phyloP scores from a whole-genome alignment of 2,888 invertebrate species.

The Melikaiella ostensackeni region DNA sequence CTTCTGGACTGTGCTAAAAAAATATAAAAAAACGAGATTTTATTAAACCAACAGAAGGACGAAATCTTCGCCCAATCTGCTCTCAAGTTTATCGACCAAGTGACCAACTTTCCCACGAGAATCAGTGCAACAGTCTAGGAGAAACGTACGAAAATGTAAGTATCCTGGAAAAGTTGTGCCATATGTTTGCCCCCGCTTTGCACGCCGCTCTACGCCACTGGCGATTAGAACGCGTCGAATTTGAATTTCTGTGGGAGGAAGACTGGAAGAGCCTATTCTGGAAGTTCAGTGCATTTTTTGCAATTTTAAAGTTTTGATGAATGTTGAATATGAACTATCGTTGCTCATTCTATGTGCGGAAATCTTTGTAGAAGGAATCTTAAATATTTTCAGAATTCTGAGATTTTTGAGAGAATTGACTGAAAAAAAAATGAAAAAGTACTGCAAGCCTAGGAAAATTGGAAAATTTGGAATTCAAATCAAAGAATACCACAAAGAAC shows the following conservation, averaged over 20 bases:
- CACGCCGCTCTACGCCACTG: background rate
- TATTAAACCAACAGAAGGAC: background rate
- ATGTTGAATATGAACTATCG: too few species aligned
- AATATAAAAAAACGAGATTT: background rate
- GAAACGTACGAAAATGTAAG: conserved; percentile 19
- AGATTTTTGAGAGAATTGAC: background rate
- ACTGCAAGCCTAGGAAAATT: too few species aligned
- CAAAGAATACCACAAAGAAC: background rate
- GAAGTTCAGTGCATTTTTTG: background rate
- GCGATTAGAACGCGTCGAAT: background rate
- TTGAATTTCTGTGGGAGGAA: background rate
- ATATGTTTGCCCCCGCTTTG: conserved; percentile 4
- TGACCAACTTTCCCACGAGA: conserved; percentile 12
- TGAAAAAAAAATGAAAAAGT: background rate
- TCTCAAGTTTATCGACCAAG: conserved; percentile 23
- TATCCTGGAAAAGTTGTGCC: background rate
- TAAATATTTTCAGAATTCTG: background rate
- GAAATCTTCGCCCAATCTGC: conserved; percentile 2
- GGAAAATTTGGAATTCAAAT: background rate
- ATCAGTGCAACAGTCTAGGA: conserved; percentile 4
- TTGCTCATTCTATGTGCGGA: background rate
- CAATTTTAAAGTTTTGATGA: background rate
- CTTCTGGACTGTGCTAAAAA: conserved; percentile 3
- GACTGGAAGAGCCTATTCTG: background rate
- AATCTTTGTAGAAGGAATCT: background rate